Percentiles rank a stretch among this genome's conserved stretches.
These are phyloP conservation scores for Andinoacara biseriatus DNA, from an alignment of 2,113 vertebrate genomes.

Conservation along the genomic window DNA sequence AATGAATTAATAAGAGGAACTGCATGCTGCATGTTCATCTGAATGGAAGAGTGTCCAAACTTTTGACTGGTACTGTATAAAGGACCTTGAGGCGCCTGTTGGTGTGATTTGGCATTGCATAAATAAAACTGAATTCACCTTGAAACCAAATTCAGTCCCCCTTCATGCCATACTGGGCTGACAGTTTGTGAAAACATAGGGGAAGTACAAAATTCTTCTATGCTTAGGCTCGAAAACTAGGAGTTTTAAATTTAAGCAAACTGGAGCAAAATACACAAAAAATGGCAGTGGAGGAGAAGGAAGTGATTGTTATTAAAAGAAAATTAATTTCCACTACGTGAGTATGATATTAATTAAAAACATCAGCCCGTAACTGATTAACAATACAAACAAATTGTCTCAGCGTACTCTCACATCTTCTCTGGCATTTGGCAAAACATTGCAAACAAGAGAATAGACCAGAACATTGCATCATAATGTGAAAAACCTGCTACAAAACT, in stretches of 20 bases:
- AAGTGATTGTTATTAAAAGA: constrained; percentile 21
- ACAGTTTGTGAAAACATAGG: no score
- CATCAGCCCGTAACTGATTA: constrained; percentile 51
- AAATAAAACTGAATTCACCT: no score
- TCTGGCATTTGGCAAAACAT: constrained; percentile 7
- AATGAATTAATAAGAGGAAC: no score
- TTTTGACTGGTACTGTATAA: no score
- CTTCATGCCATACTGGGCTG: no score
- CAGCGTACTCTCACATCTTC: constrained; percentile 7
- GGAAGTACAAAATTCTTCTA: accelerated
- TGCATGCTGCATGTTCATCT: no score
- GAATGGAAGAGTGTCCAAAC: no score
- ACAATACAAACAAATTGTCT: constrained; percentile 44
- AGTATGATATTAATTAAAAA: constrained; percentile 48
- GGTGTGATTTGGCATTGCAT: no score
- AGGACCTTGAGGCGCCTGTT: no score
- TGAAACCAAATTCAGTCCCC: no score
- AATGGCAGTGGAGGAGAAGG: not conserved
- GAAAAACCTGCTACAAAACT: not conserved
- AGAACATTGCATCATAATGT: constrained; percentile 8
- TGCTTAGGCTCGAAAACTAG: not conserved
- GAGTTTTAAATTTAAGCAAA: not conserved
- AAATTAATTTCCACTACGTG: constrained; percentile 17
- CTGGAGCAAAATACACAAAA: not conserved
- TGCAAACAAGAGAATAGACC: not conserved